Evolutionary conservation across 2,888 invertebrate species (phyloP), one percentile per base, ranked within the genome.

Genomic region (Dendrolimus pini): DNA sequence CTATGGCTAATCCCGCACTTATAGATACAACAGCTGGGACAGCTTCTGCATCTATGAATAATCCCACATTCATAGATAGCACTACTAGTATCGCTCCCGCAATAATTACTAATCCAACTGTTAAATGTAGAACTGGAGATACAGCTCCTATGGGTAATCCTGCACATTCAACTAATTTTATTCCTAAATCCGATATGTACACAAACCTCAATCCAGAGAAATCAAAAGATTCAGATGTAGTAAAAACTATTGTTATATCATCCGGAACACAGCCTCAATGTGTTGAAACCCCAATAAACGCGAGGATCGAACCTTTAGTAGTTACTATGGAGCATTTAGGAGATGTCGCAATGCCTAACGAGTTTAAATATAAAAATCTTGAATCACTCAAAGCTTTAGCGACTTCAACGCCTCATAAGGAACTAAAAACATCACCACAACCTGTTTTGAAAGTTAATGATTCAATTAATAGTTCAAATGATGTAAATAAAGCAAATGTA

Each of bases 401-500:
- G n/a, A 85, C 85, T 9, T 88, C 86, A 7, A 89, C 89, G 9
- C 87, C 88, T 0, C 68, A 79, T 3, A 88, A 85, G 64, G 71
- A 68, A 41, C 14, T 54, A 55, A 41, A 65, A 56, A 63, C 59
- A 59, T 12, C 41, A 52, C 3, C 54, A 52, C 65, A 61, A 55
- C n/a, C 54, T 1, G 61, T 61, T n/a, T 18, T 55, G 53, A 61
- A 56, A 55, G 53, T 59, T 55, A 56, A 65, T n/a, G 72, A 73
- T 54, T 30, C 61, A 14, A 62, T 60, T 56, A 60, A 59, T 57
- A 63, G 62, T 47, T 47, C 12, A 47, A 10, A 12, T 47, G 47
- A 47, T 47, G 3, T 47, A 47, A 47, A 47, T 12, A 47, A 47
- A 47, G 9, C 47, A 10, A 47, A 6, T 30, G 30, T 30, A 30